Evolutionary conservation across 2,797 vertebrate genomes (phyloP).

Genomic region (Anomalospiza imberbis): DNA sequence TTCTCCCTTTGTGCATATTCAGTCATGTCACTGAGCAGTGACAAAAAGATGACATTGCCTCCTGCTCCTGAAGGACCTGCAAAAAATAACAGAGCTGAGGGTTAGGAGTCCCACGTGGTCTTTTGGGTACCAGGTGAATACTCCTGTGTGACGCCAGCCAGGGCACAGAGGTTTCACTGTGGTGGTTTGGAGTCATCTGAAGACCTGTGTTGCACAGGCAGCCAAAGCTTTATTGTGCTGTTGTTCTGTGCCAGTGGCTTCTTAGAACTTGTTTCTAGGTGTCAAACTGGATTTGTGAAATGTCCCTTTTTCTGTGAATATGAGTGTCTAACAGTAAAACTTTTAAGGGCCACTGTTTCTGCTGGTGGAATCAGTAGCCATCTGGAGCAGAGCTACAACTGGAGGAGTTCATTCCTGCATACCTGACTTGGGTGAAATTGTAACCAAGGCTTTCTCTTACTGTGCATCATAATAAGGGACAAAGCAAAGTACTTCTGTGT

Average conservation of each 20-base stretch:
- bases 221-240: background rate
- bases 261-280: background rate
- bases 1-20: background rate
- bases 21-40: background rate
- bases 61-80: background rate
- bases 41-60: background rate
- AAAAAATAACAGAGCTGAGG: background rate
- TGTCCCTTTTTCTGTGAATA: background rate
- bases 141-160: background rate
- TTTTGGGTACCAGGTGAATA: background rate
- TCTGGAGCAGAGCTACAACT: background rate
- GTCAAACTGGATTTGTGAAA: background rate
- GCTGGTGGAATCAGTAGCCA: background rate
- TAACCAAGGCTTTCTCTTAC: background rate
- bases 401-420: background rate
- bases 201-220: background rate
- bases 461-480: background rate
- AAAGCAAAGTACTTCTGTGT: background rate
- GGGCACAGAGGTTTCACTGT: background rate
- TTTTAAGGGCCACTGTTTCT: background rate
- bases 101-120: fast-evolving
- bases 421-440: background rate
- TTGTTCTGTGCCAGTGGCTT: background rate
- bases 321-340: background rate
- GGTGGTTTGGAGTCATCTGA: background rate